Evolutionary conservation across 2,797 vertebrate species (phyloP), one percentile per base, ranked within the genome.

Genomic region (Pipistrellus pipistrellus): DNA sequence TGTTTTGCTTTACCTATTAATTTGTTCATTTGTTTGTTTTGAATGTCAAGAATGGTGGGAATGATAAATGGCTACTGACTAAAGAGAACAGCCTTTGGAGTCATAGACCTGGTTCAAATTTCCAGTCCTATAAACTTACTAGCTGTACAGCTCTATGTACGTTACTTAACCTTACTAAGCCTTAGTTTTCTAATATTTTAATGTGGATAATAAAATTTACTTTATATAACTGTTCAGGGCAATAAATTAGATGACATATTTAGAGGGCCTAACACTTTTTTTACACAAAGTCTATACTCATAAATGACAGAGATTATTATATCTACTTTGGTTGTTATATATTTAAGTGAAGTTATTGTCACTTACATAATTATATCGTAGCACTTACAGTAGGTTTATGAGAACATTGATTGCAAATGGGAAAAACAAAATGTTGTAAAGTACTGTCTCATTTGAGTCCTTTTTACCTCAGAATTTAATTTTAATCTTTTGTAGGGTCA

Each of bases 401-500:
- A 95, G 9, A 92, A 87, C n/a, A 72, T 2, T 69, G 53, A 75
- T 18, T 96, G 14, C 46, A 93, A 86, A 91, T 3, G 10, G 14
- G 2, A 90, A 83, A 25, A 90, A 55, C 14, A 85, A 71, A 90
- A 21, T 17, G 5, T 78, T 93, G 84, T 86, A 55, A 91, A 90
- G 12, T 69, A 27, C 62, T 76, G 3, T 81, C 46, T 95, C 20
- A 89, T 9, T n/a, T 59, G 1, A 89, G 44, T 66, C 20, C 64
- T 48, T 83, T 93, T 85, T 92, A 25, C 30, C 68, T 95, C 44
- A 72, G 38, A 72, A 46, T 68, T 90, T 83, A 88, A 90, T 59
- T 92, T 81, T 89, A 80, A 92, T 76, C 41, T 84, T 96, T 84
- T 25, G 3, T 66, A 76, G 57, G n/a, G 12, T 91, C 57, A 86